A percentile compares a stretch with the other conserved stretches of the same genome.
phyloP scores from a whole-genome alignment of 92 coral and sea anemone genomes.

The Porites divaricata region DNA sequence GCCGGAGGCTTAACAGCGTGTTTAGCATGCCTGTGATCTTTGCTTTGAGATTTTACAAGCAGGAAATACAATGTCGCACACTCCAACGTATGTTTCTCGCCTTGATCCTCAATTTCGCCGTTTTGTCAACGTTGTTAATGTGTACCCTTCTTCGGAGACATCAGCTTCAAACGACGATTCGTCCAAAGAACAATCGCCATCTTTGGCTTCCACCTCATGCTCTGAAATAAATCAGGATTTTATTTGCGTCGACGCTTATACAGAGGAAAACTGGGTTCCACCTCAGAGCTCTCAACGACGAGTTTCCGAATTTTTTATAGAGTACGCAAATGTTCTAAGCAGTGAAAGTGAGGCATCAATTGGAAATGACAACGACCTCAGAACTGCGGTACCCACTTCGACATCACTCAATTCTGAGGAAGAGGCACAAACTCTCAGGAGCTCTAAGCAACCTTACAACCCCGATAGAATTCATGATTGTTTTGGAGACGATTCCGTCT shows the following conservation, averaged over 20 bases:
- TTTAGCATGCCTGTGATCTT: conserved; percentile 6
- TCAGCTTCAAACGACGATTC: conserved; percentile 15
- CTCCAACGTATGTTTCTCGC: conserved; percentile 40
- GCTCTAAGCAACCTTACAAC: conserved; percentile 28
- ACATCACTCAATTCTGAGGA: background rate
- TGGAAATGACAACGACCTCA: conserved; percentile 13
- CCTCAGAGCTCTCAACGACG: conserved; percentile 20
- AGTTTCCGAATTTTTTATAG: conserved; percentile 43
- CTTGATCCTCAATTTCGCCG: conserved; percentile 46
- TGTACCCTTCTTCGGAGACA: conserved; percentile 25
- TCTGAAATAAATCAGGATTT: conserved; percentile 45
- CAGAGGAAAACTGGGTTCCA: conserved; percentile 36
- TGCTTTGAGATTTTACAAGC: background rate
- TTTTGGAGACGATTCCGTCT: conserved; percentile 22
- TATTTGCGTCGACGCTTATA: conserved; percentile 51
- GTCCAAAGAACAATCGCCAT: conserved; percentile 5
- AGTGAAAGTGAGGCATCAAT: conserved; percentile 31
- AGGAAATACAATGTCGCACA: conserved; percentile 11
- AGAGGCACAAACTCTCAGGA: background rate
- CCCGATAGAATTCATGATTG: conserved; percentile 19
- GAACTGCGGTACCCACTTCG: conserved; percentile 14
- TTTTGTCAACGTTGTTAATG: conserved; percentile 40
- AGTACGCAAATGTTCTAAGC: conserved; percentile 35
- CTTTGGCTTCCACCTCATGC: conserved; percentile 32
- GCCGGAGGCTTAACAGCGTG: conserved; percentile 4